phyloP scores from a whole-genome alignment of 2,113 vertebrate species.

The Stegostoma tigrinum region DNA sequence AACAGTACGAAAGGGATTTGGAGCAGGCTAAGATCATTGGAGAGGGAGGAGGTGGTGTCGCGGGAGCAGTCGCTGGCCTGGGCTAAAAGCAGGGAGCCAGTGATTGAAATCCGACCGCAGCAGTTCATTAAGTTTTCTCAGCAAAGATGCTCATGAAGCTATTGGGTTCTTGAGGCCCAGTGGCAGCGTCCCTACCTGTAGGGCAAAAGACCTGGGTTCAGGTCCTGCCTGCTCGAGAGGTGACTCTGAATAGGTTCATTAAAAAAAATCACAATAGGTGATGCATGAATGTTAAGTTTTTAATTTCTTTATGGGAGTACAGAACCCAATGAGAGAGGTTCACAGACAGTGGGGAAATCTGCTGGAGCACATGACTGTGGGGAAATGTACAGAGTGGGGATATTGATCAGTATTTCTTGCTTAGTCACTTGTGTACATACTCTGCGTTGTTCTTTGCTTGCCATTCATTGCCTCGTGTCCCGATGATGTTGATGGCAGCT shows the following conservation, averaged over 20 bases:
- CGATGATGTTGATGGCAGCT: slow-evolving; percentile 56
- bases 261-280: too few species aligned
- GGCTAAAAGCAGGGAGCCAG: too few species aligned
- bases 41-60: background rate
- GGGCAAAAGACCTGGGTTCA: too few species aligned
- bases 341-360: background rate
- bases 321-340: background rate
- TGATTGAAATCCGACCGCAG: too few species aligned
- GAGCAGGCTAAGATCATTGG: background rate
- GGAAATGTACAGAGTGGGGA: background rate
- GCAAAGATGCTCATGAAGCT: too few species aligned
- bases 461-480: background rate
- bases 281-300: background rate
- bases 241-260: too few species aligned
- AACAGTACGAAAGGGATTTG: background rate
- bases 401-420: background rate
- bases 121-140: too few species aligned
- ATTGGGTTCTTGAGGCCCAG: too few species aligned
- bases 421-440: background rate
- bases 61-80: too few species aligned
- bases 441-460: too few species aligned
- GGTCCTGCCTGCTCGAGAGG: too few species aligned
- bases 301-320: background rate
- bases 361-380: background rate
- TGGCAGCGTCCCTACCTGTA: too few species aligned